These are phyloP conservation scores for Sebastes trivittatus DNA, from an alignment of 2,797 vertebrate genomes.

Conservation along the genomic window DNA sequence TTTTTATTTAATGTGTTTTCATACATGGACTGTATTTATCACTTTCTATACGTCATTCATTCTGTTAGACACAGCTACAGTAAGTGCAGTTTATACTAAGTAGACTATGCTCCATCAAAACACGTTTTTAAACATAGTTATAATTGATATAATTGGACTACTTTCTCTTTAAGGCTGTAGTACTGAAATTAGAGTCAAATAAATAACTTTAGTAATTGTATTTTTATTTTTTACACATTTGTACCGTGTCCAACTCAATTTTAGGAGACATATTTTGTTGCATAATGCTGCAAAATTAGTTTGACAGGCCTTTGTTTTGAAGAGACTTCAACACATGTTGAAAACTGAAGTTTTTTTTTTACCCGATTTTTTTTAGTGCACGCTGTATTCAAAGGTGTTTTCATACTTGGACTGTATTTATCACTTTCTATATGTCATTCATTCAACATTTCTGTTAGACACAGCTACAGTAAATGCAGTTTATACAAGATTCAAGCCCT, in stretches of 20 bases:
- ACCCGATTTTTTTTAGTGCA: neutral
- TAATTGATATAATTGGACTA: neutral
- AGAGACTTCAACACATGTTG: conserved; percentile 16
- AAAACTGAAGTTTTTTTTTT: neutral
- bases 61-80: neutral
- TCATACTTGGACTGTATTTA: neutral
- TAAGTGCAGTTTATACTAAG: neutral
- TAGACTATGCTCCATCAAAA: neutral
- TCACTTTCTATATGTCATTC: conserved; percentile 45
- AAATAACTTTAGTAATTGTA: neutral
- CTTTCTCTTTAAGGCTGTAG: neutral
- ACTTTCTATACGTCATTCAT: conserved; percentile 52
- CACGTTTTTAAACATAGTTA: neutral
- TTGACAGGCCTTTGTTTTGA: conserved; percentile 75
- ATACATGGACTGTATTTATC: neutral
- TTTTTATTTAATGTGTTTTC: neutral
- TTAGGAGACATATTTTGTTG: neutral
- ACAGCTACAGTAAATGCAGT: no score
- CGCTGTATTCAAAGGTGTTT: neutral
- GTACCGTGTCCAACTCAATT: neutral
- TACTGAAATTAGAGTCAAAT: neutral
- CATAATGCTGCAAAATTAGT: neutral
- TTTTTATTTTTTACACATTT: neutral
- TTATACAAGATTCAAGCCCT: no score
- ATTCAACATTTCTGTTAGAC: conserved; percentile 11